phyloP scores from a whole-genome alignment of 2,888 invertebrate species.

The Melangyna quadrimaculata region DNA sequence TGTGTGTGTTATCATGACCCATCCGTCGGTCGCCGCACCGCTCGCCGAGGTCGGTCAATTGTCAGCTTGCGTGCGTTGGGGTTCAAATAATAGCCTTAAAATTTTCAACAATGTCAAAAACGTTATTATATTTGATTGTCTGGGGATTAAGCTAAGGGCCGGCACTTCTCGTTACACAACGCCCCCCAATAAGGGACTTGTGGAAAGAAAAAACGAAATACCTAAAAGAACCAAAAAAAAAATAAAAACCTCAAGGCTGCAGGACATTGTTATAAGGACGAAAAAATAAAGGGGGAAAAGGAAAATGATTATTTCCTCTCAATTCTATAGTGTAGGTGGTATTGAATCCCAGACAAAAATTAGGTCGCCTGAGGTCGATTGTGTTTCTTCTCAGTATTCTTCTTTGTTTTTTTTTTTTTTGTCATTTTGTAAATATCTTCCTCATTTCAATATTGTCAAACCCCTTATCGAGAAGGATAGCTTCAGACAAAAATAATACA shows the following conservation, averaged over 20 bases:
- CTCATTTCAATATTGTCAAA: conserved; percentile 70
- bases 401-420: conserved; percentile 8
- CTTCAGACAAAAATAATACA: neutral
- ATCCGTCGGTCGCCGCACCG: neutral
- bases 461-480: conserved; percentile 51
- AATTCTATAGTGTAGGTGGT: neutral
- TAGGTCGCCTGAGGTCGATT: conserved; percentile 32
- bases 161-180: neutral
- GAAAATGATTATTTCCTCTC: conserved; percentile 61
- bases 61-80: neutral
- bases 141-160: conserved; percentile 63
- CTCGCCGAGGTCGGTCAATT: neutral
- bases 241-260: conserved; percentile 25
- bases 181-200: neutral
- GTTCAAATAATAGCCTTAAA: conserved; percentile 22
- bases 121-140: conserved; percentile 69
- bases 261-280: conserved; percentile 44
- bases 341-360: conserved; percentile 55
- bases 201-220: neutral
- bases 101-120: conserved; percentile 62
- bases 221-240: too few species aligned
- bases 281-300: conserved; percentile 47
- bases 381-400: conserved; percentile 22
- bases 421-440: neutral
- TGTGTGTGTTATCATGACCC: conserved; percentile 16